Base-by-base conservation (phyloP, 2,113 vertebrate genomes). In the Synchiropus splendidus region DNA sequence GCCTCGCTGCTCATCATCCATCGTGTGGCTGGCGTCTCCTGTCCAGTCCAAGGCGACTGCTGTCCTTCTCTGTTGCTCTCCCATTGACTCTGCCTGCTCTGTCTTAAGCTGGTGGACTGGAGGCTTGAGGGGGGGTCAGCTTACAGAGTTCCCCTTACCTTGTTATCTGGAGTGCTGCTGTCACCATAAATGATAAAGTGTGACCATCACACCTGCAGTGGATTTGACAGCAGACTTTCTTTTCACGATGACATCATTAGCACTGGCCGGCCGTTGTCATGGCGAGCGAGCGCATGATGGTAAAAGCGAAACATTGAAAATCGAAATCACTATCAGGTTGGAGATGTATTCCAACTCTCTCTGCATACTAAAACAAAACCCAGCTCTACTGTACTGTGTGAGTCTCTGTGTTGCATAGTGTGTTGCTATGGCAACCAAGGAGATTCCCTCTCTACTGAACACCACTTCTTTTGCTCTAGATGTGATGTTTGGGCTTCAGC, bases 371-470 rank as follows among this genome's bases (percentile, higher is more conserved):
- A 60, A 63, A 38, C 42, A 16, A 33, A 32, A 57, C 54, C 39
- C 55, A 30, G 21, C 21, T 27, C 21, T 27, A 40, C 61, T 48
- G 65, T 45, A 69, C 50, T 64, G 60, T 64, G 60, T 46, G 58
- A 62, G 66, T 63, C 48, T 79, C 69, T 64, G 36, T 72, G 70
- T 80, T 80, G 69, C 61, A 36, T 70, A 67, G 54, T 52, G 45
- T 41, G 79, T 86, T 81, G 59, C 81, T 45, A 80, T 81, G 77
- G 62, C 54, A 54, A 85, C 80, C 46, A 42, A 68, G 72, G 79
- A 74, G 67, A 81, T 82, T 73, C 77, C 77, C 74, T 61, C 50
- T 67, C 53, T 66, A 48, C 45, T 70, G 71, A 48, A 67, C 56
- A 57, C 70, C 51, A 50, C 39, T 74, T 73, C 42, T 61, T 53